phyloP scores from a whole-genome alignment of 2,888 invertebrate species.

The Folsomia manolachei region DNA sequence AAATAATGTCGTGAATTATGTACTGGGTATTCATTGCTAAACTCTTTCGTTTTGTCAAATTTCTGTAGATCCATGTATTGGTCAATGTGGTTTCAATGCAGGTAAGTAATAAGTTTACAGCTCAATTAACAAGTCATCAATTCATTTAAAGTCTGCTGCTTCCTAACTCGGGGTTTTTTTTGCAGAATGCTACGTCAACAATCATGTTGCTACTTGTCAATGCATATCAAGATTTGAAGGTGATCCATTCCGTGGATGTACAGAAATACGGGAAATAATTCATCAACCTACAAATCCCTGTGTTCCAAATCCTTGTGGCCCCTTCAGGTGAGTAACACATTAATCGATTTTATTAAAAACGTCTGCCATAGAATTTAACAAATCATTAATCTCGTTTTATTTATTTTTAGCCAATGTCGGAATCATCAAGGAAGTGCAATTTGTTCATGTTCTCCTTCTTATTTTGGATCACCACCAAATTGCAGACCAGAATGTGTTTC shows the following conservation, averaged over 20 bases:
- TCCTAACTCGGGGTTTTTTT: no score
- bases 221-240: conserved; percentile 58
- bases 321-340: no score
- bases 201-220: conserved; percentile 68
- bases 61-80: conserved; percentile 51
- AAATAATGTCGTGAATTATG: no score
- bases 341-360: background rate
- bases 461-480: conserved; percentile 52
- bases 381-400: no score
- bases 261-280: conserved; percentile 12
- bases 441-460: conserved; percentile 52
- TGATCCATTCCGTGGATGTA: conserved; percentile 50
- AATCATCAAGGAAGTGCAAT: conserved; percentile 54
- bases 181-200: conserved; percentile 66
- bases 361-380: no score
- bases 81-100: conserved; percentile 39
- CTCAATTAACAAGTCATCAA: conserved; percentile 62
- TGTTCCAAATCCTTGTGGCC: conserved; percentile 48
- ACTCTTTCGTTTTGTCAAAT: no score
- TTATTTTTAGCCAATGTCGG: conserved; percentile 64
- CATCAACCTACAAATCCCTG: conserved; percentile 55
- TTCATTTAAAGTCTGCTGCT: conserved; percentile 53
- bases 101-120: background rate
- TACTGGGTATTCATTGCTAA: no score
- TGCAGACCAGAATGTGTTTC: conserved; percentile 52